Base-by-base conservation (phyloP, 1,140 invertebrate species). In the Eueides isabella region DNA sequence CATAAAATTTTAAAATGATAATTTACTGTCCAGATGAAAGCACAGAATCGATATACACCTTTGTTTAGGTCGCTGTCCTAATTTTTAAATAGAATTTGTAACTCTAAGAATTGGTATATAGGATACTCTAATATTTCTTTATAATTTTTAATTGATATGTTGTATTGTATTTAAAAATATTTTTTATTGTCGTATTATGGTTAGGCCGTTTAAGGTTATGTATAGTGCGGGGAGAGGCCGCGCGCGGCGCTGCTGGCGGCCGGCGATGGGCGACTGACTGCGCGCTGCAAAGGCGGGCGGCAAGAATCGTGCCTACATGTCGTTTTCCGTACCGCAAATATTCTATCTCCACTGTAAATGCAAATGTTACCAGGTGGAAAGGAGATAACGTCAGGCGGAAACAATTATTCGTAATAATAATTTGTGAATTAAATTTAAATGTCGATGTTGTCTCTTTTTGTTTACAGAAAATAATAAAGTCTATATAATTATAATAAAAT, bases 201-300 rank as follows among this genome's bases (percentile, higher is more conserved):
- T 41, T 74, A 86, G 85, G 81, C 83, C 83, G 81, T 79, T 72
- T 76, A 71, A 89, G 90, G 88, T 91, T 90, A 92, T 88, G 86
- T 85, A 77, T 84, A 83, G 81, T 84, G 77, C 75, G 72, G 38
- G 74, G 64, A 67, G 48, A 41, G 55, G 80, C 84, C 86, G 83
- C 85, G 88, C 84, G 83, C 82, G 84, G 86, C 88, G 88, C 86
- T 88, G 74, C 73, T 67, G 77, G 85, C 89, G 82, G 78, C 83
- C 83, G 84, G 78, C 85, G 83, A 77, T 76, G 83, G 86, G 85
- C 88, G 82, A 92, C 89, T 91, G 88, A 86, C 71, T 81, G 81
- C 81, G 81, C 80, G 70, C 61, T 31, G 12, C 23, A 75, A 88
- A 80, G 85, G 90, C 88, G 87, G 87, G 83, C 83, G 83, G 80